Evolutionary conservation across 2,888 invertebrate genomes (phyloP), one percentile per base, ranked within the genome.

Genomic region (Eurytoma adleriae): DNA sequence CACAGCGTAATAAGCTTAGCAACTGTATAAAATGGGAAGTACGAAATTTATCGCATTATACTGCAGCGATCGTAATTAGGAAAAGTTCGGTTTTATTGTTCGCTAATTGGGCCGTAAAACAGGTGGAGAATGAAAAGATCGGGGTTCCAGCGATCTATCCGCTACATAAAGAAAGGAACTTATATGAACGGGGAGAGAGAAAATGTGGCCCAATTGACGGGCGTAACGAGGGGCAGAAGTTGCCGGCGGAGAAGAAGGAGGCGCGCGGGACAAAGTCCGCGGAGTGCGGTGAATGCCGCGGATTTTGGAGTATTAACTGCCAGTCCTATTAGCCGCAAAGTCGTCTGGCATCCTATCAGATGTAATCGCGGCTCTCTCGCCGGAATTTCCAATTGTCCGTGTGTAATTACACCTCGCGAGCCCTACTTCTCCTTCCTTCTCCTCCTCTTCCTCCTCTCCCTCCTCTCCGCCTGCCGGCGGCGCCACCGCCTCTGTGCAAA

Each of bases 341-440:
- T 73, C 62, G 54, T 64, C 68, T 30, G 74, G 74, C 74, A 79
- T 74, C 74, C 77, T 64, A 78, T 78, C 71, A 71, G 71, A 67
- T 62, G 72, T 72, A 80, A 80, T 80, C 80, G 71, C 14, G 70
- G 69, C 73, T 59, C 27, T 52, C n/a, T 50, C 57, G 48, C 7
- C 50, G 67, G 61, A 76, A 80, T 80, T 76, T 71, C 75, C 71
- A 76, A 76, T 76, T 80, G 76, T 80, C 76, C 71, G 59, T 67
- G 71, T 52, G 68, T 76, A 80, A 80, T 76, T 76, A 76, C 54
- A 79, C 52, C 61, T 66, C 20, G 18, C 18, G 61, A 56, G 48
- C 56, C 62, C 72, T 50, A 57, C 62, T 70, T 70, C 18, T 48
- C 52, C 7, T 20, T 27, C n/a, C 61, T 14, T 13, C n/a, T 20